Conservation (phyloP, 2,888 invertebrate genomes). For the Marronus borbonicus region DNA sequence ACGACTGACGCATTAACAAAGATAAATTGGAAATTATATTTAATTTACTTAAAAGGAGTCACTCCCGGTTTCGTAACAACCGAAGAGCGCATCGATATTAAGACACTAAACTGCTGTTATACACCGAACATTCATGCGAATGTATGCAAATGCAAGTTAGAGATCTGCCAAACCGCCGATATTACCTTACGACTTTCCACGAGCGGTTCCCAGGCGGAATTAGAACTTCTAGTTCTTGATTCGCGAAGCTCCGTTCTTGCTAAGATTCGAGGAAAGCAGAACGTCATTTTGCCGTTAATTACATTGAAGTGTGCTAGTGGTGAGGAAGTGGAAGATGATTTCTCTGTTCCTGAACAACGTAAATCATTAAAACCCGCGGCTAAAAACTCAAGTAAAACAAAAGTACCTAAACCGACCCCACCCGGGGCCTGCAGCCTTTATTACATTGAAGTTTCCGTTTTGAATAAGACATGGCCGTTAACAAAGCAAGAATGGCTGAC, state of each 20-base stretch:
- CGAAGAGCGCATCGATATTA: constrained; percentile 38
- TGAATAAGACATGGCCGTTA: constrained; percentile 69
- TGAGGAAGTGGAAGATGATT: constrained; percentile 2
- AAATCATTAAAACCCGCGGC: constrained; percentile 5
- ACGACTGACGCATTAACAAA: constrained; percentile 49
- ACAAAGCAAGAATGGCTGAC: constrained; percentile 66
- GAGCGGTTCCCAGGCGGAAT: constrained; percentile 53
- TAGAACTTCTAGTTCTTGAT: constrained; percentile 55
- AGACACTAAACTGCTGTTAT: constrained; percentile 52
- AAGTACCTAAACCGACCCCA: constrained; percentile 39
- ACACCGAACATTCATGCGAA: constrained; percentile 56
- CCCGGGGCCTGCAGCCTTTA: constrained; percentile 30
- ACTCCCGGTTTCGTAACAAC: neutral
- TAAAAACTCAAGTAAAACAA: neutral
- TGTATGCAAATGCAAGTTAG: constrained; percentile 56
- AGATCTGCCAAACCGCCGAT: constrained; percentile 53
- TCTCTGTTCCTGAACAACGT: constrained; percentile 3
- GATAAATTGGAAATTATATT: constrained; percentile 61
- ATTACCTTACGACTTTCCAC: constrained; percentile 57
- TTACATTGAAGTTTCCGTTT: constrained; percentile 58
- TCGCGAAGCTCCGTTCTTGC: constrained; percentile 51
- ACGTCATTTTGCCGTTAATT: constrained; percentile 57
- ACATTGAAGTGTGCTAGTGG: constrained; percentile 20
- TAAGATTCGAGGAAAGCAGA: constrained; percentile 54
- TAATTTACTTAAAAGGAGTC: constrained; percentile 56